These are phyloP conservation scores for Chrysocyon brachyurus DNA, from an alignment of 2,797 vertebrate genomes.

Conservation along the genomic window DNA sequence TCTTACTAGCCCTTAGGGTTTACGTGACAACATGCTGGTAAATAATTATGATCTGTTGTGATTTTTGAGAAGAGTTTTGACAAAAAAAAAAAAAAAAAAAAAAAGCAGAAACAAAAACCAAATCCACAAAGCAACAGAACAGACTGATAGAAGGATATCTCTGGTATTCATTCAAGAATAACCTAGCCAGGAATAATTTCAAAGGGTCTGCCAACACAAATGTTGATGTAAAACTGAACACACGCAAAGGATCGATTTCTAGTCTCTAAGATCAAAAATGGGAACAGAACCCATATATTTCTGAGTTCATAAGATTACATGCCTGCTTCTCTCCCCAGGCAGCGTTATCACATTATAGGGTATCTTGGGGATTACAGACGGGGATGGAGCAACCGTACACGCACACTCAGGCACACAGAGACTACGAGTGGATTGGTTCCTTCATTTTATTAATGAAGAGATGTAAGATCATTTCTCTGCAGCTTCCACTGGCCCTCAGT, in stretches of 20 bases:
- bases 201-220: conserved; percentile 53
- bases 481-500: background rate
- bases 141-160: background rate
- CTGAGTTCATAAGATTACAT: background rate
- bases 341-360: background rate
- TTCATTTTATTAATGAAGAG: background rate
- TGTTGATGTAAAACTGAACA: conserved; percentile 59
- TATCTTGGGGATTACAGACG: background rate
- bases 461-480: background rate
- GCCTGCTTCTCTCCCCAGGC: background rate
- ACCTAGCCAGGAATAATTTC: background rate
- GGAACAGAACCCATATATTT: background rate
- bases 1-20: conserved; percentile 1
- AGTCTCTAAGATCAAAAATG: background rate
- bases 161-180: conserved; percentile 24
- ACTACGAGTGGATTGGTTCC: background rate
- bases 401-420: background rate
- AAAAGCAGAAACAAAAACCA: too few species aligned
- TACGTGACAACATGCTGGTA: conserved; percentile 46
- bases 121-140: too few species aligned
- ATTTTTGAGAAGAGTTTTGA: conserved; percentile 68
- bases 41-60: conserved; percentile 53
- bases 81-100: background rate
- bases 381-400: background rate
- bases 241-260: background rate